A percentile compares a stretch with the other conserved stretches of the same genome.
Evolutionary conservation across 2,113 vertebrate genomes (phyloP).

Genomic region (Balaenoptera acutorostrata): DNA sequence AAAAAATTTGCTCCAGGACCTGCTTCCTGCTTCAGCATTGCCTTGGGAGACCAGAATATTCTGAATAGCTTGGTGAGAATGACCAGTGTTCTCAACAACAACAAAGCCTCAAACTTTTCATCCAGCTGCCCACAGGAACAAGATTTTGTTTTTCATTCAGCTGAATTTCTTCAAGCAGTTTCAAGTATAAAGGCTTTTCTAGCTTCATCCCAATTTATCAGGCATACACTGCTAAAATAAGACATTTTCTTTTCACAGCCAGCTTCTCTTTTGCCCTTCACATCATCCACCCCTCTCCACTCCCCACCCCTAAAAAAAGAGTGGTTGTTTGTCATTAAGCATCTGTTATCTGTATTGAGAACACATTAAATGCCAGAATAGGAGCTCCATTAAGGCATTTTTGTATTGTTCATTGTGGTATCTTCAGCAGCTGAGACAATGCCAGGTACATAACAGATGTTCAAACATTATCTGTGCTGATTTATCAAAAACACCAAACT

Average conservation of each 20-base stretch:
- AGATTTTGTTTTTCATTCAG: background rate
- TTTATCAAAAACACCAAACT: background rate
- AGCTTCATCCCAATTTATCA: background rate
- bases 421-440: background rate
- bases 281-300: no score
- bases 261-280: background rate
- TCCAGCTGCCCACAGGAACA: background rate
- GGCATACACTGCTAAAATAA: background rate
- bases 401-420: background rate
- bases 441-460: background rate
- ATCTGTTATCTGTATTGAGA: background rate
- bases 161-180: slow-evolving; percentile 24
- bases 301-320: background rate
- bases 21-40: slow-evolving; percentile 40
- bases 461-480: background rate
- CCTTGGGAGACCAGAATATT: slow-evolving; percentile 22
- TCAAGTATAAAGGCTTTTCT: background rate
- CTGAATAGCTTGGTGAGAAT: slow-evolving; percentile 43
- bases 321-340: background rate
- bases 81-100: background rate
- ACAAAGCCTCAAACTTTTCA: background rate
- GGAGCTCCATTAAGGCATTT: background rate
- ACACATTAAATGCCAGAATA: background rate
- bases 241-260: background rate
- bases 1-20: slow-evolving; percentile 27